Conservation (phyloP, 1,140 invertebrate genomes). For the Nilaparvata lugens region DNA sequence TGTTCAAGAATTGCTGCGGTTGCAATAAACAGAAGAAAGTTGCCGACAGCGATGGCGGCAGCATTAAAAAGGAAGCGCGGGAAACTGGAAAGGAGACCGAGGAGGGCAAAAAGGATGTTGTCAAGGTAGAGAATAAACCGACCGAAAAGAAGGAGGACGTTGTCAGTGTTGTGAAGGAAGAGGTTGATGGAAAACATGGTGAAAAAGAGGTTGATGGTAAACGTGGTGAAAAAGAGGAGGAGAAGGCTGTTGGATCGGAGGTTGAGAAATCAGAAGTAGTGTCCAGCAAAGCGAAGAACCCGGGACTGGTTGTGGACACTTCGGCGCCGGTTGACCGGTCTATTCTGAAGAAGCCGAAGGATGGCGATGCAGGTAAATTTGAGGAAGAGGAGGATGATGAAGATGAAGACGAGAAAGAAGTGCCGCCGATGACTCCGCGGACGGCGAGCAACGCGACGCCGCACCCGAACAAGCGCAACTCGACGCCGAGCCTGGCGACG, state of each 20-base stretch:
- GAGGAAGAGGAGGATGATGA: conserved; percentile 10
- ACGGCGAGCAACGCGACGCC: conserved; percentile 10
- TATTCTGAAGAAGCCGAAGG: background rate
- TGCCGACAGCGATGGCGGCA: background rate
- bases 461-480: conserved; percentile 24
- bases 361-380: background rate
- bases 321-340: background rate
- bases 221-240: background rate
- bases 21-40: conserved; percentile 4
- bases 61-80: background rate
- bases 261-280: background rate
- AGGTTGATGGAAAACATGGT: background rate
- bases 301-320: conserved; percentile 10
- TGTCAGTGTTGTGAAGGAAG: background rate
- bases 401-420: conserved; percentile 5
- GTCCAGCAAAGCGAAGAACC: conserved; percentile 3
- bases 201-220: background rate
- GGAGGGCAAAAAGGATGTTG: background rate
- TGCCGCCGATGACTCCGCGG: conserved; percentile 16
- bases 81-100: background rate
- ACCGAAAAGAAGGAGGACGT: conserved; percentile 1
- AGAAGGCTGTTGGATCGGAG: background rate
- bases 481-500: conserved; percentile 22
- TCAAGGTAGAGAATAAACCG: background rate
- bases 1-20: conserved; percentile 19